Percentiles rank a stretch among this genome's conserved stretches.
These are phyloP conservation scores for Siderastrea radians DNA, from an alignment of 92 coral and sea anemone genomes.

Conservation along the genomic window DNA sequence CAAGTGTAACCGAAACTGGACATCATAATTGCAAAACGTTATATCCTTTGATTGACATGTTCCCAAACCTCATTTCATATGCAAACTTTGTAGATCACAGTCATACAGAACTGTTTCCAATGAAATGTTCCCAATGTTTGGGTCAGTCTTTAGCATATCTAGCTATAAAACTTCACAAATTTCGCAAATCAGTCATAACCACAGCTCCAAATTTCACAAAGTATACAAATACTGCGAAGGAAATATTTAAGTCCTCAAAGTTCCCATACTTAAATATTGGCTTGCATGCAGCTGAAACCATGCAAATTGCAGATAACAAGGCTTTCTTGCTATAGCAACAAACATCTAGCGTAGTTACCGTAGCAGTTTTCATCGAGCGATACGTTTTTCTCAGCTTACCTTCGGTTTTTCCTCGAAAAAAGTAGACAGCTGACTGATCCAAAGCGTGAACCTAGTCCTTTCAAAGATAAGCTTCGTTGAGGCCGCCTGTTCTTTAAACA, in stretches of 20 bases:
- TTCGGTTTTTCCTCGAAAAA: background rate
- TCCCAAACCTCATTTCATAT: too few relatives aligned
- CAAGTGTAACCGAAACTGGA: too few relatives aligned
- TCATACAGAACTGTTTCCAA: too few relatives aligned
- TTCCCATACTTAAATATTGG: background rate
- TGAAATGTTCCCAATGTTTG: too few relatives aligned
- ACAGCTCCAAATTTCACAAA: background rate
- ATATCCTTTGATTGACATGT: too few relatives aligned
- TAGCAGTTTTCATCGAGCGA: too few relatives aligned
- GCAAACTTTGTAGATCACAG: too few relatives aligned
- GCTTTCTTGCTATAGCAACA: background rate
- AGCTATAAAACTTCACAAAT: too few relatives aligned
- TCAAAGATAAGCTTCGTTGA: background rate
- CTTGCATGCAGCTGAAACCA: background rate
- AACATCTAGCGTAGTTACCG: too few relatives aligned
- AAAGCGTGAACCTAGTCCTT: background rate
- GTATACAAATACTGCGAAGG: background rate
- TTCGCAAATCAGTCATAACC: too few relatives aligned
- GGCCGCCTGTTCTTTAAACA: background rate
- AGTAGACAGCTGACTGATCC: background rate
- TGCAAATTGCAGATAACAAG: background rate
- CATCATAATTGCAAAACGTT: too few relatives aligned
- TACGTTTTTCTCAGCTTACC: background rate
- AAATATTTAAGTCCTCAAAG: background rate
- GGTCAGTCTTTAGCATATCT: too few relatives aligned